These are phyloP conservation scores for Harmothoe impar DNA, from an alignment of 2,888 invertebrate species.

Conservation along the genomic window DNA sequence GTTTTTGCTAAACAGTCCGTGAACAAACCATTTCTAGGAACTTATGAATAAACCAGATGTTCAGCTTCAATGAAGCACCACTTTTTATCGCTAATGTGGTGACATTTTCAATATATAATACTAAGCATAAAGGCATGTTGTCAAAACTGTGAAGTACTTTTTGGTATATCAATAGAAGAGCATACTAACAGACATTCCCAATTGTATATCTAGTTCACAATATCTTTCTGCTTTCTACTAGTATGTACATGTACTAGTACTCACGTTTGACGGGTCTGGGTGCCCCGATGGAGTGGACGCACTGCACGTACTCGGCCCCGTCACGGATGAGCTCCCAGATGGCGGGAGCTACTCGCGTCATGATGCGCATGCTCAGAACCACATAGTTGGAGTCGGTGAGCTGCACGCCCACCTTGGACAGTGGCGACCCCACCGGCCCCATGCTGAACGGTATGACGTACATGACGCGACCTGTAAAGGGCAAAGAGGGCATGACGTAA, in stretches of 20 bases:
- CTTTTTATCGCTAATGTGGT: not conserved
- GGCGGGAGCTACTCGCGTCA: conserved; percentile 73
- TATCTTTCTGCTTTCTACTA: too few relatives aligned
- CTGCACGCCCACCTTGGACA: conserved; percentile 75
- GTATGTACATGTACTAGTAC: too few relatives aligned
- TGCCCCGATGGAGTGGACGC: conserved; percentile 73
- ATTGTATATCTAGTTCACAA: too few relatives aligned
- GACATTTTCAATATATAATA: too few relatives aligned
- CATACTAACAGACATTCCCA: too few relatives aligned
- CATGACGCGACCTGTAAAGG: conserved; percentile 74
- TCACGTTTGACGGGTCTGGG: conserved; percentile 71
- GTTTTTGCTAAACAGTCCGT: too few relatives aligned
- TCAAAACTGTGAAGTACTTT: too few relatives aligned
- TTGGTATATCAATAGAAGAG: too few relatives aligned
- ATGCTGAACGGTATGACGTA: conserved; percentile 77
- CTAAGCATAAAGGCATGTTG: too few relatives aligned
- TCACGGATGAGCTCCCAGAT: conserved; percentile 70
- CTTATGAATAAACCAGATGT: too few relatives aligned
- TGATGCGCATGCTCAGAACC: conserved; percentile 74
- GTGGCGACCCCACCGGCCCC: conserved; percentile 75
- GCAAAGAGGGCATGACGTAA: not conserved
- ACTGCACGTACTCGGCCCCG: conserved; percentile 73
- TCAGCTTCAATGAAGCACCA: not conserved
- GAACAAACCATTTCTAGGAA: too few relatives aligned
- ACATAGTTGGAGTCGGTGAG: conserved; percentile 76